phyloP scores from a whole-genome alignment of 2,113 vertebrate genomes.

The Gallinago undulata region DNA sequence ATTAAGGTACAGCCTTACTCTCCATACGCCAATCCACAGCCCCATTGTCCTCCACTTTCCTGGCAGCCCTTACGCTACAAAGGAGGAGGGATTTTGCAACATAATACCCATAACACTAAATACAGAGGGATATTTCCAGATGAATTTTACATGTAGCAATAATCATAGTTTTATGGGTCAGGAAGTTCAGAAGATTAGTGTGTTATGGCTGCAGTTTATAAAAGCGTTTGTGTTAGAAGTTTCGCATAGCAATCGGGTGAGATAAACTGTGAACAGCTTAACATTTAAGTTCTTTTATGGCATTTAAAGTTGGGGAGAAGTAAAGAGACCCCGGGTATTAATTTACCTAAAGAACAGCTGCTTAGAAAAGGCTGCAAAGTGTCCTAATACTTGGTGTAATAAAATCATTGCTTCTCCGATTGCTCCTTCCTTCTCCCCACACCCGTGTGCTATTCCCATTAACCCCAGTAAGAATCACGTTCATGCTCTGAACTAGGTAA shows the following conservation, averaged over 20 bases:
- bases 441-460: not conserved
- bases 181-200: constrained; percentile 76
- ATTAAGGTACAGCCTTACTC: not conserved
- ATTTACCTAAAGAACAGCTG: constrained; percentile 77
- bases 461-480: not conserved
- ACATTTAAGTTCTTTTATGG: constrained; percentile 71
- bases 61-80: not conserved
- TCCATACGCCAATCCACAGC: not conserved
- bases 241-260: constrained; percentile 74
- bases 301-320: constrained; percentile 56
- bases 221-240: constrained; percentile 67
- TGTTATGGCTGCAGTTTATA: constrained; percentile 67
- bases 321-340: constrained; percentile 76
- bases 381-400: constrained; percentile 39
- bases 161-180: constrained; percentile 71
- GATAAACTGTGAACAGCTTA: constrained; percentile 68
- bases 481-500: not conserved
- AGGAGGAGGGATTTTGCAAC: constrained; percentile 28
- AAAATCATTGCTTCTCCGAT: constrained; percentile 24
- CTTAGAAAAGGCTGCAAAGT: constrained; percentile 58
- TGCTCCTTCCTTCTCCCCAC: not conserved
- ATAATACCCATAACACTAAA: constrained; percentile 10
- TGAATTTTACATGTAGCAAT: constrained; percentile 62
- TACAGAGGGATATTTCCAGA: constrained; percentile 15
- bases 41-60: not conserved